Base-by-base conservation (phyloP, 2,888 invertebrate species). In the Cephus pulcher region DNA sequence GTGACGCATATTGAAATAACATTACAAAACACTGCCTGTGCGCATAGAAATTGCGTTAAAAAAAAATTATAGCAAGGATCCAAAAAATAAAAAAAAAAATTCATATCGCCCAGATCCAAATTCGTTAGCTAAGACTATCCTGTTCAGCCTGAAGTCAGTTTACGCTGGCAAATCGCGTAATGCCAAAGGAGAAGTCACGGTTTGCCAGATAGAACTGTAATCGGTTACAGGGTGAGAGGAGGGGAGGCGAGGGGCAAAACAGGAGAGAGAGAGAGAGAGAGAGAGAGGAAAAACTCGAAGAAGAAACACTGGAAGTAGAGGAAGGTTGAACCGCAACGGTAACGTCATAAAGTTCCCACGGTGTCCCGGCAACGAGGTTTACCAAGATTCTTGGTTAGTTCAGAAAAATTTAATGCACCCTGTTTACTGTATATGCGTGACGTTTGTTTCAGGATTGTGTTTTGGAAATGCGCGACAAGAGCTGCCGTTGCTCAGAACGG, bases 291-390 rank as follows among this genome's bases (percentile, higher is more conserved):
- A 69, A 77, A 77, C 69, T 12, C 73, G 73, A 69, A 69, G 35
- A 40, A 73, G 23, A 68, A 35, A 32, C 32, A n/a, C 77, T 68
- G 68, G 69, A 73, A 74, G 69, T 69, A 73, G 56, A 56, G 56
- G 78, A 75, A 78, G 74, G 71, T 40, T 75, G 77, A 78, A 80
- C 78, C 77, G 80, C 87, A 87, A 85, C 87, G 87, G 87, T 86
- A 86, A 83, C 83, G 80, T 83, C 80, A 82, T 78, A 76, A 80
- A 82, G 86, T 87, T 87, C 87, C 85, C 87, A 87, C 87, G 87
- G 82, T 84, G 82, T 71, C 56, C 23, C 23, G 23, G 56, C 56
- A 23, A 23, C 40, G 40, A 56, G 40, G 23, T 56, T 56, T 56
- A 56, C 56, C 56, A 56, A 56, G 56, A 23, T 56, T 56, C 56